phyloP scores from a whole-genome alignment of 2,888 invertebrate genomes.

The Acrobasis repandana region DNA sequence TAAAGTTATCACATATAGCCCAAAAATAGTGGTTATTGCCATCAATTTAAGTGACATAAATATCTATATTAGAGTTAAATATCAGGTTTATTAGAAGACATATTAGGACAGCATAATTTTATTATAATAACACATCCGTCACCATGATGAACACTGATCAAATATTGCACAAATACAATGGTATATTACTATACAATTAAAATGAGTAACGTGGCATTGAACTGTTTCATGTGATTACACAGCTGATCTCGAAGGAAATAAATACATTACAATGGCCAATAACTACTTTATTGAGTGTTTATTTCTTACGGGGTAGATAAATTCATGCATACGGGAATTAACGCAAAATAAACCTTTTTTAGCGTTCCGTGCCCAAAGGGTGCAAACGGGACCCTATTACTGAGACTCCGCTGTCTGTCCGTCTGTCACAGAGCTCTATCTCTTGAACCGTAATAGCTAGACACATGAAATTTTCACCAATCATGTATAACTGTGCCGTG shows the following conservation, averaged over 20 bases:
- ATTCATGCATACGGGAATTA: too few species aligned
- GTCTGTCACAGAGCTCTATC: too few species aligned
- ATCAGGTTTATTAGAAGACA: not conserved
- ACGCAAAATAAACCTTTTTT: too few species aligned
- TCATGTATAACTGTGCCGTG: too few species aligned
- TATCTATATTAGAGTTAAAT: not conserved
- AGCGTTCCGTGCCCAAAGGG: too few species aligned
- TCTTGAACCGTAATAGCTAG: too few species aligned
- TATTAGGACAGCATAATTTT: not conserved
- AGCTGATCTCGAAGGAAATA: constrained; percentile 2
- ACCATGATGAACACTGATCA: not conserved
- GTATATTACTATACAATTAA: not conserved
- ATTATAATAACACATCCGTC: not conserved
- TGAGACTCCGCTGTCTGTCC: too few species aligned
- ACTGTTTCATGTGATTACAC: constrained; percentile 4
- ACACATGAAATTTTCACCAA: too few species aligned
- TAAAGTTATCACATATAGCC: too few species aligned
- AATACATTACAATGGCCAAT: not conserved
- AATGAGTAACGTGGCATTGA: not conserved
- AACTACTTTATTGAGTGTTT: too few species aligned
- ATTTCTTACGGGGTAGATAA: too few species aligned
- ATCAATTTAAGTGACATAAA: not conserved
- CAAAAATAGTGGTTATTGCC: not conserved
- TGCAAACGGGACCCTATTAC: too few species aligned
- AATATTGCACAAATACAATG: not conserved